These are phyloP conservation scores for Morone chrysops DNA, from an alignment of 2,113 vertebrate species.

Conservation along the genomic window DNA sequence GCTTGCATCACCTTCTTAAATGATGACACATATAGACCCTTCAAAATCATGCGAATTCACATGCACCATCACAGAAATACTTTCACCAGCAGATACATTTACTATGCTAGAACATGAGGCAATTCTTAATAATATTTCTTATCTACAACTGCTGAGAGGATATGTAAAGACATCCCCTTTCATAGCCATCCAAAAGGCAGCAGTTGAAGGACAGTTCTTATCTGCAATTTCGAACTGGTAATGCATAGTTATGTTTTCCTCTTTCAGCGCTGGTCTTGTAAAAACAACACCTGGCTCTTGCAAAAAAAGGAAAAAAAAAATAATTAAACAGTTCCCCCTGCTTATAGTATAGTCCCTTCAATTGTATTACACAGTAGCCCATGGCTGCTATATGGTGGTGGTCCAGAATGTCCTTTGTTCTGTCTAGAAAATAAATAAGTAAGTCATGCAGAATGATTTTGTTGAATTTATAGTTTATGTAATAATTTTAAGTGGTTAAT, in stretches of 20 bases:
- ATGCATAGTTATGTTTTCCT: neutral
- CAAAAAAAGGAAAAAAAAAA: neutral
- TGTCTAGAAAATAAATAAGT: neutral
- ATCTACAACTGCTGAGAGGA: conserved; percentile 5
- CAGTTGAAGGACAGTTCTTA: conserved; percentile 27
- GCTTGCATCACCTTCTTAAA: neutral
- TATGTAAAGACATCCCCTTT: conserved; percentile 4
- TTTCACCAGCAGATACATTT: neutral
- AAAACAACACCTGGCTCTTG: neutral
- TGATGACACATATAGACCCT: neutral
- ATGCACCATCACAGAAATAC: neutral
- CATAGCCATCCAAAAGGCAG: conserved; percentile 12
- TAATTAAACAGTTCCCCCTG: neutral
- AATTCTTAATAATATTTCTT: conserved; percentile 37
- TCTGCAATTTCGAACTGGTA: conserved; percentile 9
- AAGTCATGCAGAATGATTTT: conserved; percentile 12
- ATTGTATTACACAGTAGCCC: neutral
- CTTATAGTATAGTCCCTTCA: neutral
- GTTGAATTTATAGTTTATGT: neutral
- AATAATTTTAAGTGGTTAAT: conserved; percentile 18
- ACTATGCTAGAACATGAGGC: conserved; percentile 6
- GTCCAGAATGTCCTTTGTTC: neutral
- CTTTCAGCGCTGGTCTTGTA: neutral
- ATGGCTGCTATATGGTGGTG: neutral
- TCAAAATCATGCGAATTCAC: neutral